These are phyloP conservation scores for Cinclus cinclus DNA, from an alignment of 2,113 vertebrate species.

Conservation along the genomic window DNA sequence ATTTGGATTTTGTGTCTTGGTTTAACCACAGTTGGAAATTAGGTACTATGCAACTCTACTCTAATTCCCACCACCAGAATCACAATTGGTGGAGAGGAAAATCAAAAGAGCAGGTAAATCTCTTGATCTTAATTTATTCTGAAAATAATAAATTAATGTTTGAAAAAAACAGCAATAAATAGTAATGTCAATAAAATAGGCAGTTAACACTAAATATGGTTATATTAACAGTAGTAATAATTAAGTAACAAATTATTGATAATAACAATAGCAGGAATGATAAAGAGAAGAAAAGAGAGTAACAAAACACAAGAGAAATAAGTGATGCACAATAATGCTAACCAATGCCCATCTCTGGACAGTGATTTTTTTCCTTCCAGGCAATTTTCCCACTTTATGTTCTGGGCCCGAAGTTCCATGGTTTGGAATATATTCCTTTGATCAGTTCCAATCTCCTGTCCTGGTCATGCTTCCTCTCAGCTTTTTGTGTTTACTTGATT, in stretches of 20 bases:
- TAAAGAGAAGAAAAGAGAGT: neutral
- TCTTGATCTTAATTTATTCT: neutral
- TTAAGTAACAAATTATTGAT: neutral
- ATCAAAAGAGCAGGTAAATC: neutral
- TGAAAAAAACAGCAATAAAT: neutral
- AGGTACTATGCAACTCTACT: neutral
- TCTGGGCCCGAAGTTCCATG: neutral
- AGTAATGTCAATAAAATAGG: neutral
- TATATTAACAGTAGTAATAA: neutral
- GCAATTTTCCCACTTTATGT: rapidly evolving
- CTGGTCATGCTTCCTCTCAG: rapidly evolving
- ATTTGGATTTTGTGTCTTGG: neutral
- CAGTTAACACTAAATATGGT: neutral
- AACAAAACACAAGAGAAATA: neutral
- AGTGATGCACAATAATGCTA: neutral
- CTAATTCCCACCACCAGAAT: neutral
- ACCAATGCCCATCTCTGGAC: neutral
- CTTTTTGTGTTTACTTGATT: neutral
- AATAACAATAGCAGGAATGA: neutral
- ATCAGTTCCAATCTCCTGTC: neutral
- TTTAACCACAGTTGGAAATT: neutral
- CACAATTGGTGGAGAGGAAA: neutral
- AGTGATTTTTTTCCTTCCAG: rapidly evolving
- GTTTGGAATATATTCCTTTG: neutral
- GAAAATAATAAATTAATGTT: neutral